A percentile compares a stretch with the other conserved stretches of the same genome.
phyloP scores from a whole-genome alignment of 2,797 vertebrate species.

The Gymnocypris eckloni region DNA sequence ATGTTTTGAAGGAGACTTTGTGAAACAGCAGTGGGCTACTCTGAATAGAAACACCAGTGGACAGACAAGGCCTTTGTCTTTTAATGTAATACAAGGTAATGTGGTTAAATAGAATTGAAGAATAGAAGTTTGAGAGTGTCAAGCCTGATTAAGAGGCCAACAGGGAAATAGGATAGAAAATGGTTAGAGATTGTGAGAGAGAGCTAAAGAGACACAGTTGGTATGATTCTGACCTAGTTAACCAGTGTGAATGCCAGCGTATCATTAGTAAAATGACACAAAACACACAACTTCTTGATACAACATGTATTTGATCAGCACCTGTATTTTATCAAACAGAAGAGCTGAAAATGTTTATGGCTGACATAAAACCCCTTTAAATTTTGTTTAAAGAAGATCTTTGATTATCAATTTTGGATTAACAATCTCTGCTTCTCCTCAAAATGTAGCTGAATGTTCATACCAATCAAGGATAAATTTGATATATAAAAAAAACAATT shows the following conservation, averaged over 20 bases:
- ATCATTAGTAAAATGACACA: slow-evolving; percentile 27
- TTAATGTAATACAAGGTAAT: neutral
- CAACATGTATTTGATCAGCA: neutral
- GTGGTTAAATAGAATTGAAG: neutral
- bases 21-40: neutral
- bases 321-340: neutral
- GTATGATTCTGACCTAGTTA: slow-evolving; percentile 75
- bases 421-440: slow-evolving; percentile 1
- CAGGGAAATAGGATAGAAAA: slow-evolving; percentile 17
- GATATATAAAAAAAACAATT: neutral
- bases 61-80: neutral
- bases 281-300: neutral
- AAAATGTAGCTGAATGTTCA: neutral
- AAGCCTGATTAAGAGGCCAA: neutral
- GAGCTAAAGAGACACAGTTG: slow-evolving; percentile 69
- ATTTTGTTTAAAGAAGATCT: neutral
- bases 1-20: neutral
- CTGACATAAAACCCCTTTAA: too few relatives aligned
- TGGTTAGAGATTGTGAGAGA: slow-evolving; percentile 23
- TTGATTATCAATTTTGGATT: neutral
- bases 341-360: neutral
- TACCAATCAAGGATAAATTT: neutral
- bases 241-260: slow-evolving; percentile 58
- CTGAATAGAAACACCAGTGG: neutral
- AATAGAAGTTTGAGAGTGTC: neutral